A percentile compares a stretch with the other conserved stretches of the same genome.
Conservation (phyloP, 2,888 invertebrate species). For the Metacarcinus magister region DNA sequence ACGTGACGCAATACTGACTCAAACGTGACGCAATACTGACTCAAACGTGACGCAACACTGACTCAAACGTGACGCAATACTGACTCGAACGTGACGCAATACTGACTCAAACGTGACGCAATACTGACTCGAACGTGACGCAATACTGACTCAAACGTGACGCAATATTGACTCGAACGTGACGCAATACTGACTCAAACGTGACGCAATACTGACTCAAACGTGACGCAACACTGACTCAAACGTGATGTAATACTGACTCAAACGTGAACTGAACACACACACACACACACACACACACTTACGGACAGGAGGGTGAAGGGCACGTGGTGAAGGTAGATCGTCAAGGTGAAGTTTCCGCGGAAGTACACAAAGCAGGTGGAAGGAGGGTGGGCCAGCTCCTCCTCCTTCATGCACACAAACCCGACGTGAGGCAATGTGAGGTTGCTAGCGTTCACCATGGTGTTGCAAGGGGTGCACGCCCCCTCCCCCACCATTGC, state of each 20-base stretch:
- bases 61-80: too few species aligned
- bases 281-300: background rate
- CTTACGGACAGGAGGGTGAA: conserved; percentile 53
- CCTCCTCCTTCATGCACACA: conserved; percentile 35
- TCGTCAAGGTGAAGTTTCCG: conserved; percentile 34
- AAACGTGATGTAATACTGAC: background rate
- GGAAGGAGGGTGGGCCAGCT: conserved; percentile 50
- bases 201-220: background rate
- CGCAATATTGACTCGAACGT: too few species aligned
- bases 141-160: too few species aligned
- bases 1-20: too few species aligned
- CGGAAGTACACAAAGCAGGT: conserved; percentile 63
- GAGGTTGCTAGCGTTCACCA: background rate
- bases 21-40: too few species aligned
- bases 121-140: too few species aligned
- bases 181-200: too few species aligned
- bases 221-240: background rate
- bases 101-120: too few species aligned
- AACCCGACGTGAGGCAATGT: conserved; percentile 54
- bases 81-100: too few species aligned
- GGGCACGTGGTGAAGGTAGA: conserved; percentile 56
- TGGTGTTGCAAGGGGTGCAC: background rate
- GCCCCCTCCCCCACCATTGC: background rate
- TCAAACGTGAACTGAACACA: too few species aligned
- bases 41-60: too few species aligned